These are phyloP conservation scores for Ditylenchus weischeri DNA, from an alignment of 2,888 invertebrate genomes.

Conservation along the genomic window DNA sequence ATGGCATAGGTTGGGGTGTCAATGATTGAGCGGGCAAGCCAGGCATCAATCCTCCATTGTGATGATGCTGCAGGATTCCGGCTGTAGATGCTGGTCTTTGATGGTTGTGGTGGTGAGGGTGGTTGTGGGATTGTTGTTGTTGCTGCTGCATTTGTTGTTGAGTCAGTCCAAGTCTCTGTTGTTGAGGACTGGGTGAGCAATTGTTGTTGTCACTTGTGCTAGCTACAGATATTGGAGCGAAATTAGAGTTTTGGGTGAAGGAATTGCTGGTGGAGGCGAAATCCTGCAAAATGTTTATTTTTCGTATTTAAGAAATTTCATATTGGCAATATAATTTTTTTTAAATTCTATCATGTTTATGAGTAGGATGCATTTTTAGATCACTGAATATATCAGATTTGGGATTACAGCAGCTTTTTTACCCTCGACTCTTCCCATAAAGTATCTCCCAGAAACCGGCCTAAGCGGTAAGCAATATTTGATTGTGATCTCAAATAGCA, in stretches of 20 bases:
- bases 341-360: not conserved
- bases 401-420: no score
- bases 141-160: slow-evolving; percentile 14
- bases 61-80: slow-evolving; percentile 33
- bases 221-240: slow-evolving; percentile 22
- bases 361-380: no score
- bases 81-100: slow-evolving; percentile 41
- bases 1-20: slow-evolving; percentile 33
- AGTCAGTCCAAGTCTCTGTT: slow-evolving; percentile 7
- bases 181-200: slow-evolving; percentile 17
- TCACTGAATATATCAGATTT: no score
- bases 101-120: slow-evolving; percentile 20
- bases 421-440: no score
- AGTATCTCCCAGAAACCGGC: no score
- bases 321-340: slow-evolving; percentile 7
- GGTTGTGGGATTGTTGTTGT: slow-evolving; percentile 6
- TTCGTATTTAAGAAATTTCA: slow-evolving; percentile 1
- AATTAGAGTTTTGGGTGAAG: slow-evolving; percentile 12
- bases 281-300: slow-evolving; percentile 17
- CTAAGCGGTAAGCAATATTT: no score
- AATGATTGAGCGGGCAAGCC: slow-evolving; percentile 36
- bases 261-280: slow-evolving; percentile 28
- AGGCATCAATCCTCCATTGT: slow-evolving; percentile 25
- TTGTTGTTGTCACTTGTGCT: slow-evolving; percentile 14
- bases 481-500: no score